Evolutionary conservation across 2,888 invertebrate genomes (phyloP).

Genomic region (Scaptomyza caliginosa): DNA sequence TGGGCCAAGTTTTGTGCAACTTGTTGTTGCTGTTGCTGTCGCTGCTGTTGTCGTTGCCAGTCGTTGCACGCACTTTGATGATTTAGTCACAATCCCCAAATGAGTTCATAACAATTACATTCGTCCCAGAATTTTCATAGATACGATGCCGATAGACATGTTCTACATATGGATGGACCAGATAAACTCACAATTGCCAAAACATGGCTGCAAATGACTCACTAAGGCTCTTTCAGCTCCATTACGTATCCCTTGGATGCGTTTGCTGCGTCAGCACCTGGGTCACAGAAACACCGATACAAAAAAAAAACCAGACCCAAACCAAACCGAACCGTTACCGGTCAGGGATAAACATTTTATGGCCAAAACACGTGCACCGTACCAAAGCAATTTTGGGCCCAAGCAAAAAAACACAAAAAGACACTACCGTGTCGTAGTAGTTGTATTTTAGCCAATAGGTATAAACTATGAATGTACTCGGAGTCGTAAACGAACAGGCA

Average conservation of each 20-base stretch:
- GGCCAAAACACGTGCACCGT: constrained; percentile 61
- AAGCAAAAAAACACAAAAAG: neutral
- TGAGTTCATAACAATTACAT: constrained; percentile 75
- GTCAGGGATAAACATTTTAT: constrained; percentile 54
- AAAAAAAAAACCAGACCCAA: constrained; percentile 10
- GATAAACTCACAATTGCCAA: constrained; percentile 57
- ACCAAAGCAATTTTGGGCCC: constrained; percentile 31
- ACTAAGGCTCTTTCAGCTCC: constrained; percentile 20
- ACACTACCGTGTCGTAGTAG: neutral
- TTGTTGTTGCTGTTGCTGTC: constrained; percentile 22
- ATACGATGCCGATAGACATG: constrained; percentile 1
- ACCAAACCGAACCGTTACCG: constrained; percentile 29
- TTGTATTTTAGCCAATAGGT: constrained; percentile 22
- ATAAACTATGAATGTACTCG: constrained; percentile 33
- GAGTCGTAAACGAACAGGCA: neutral
- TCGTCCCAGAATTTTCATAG: constrained; percentile 41
- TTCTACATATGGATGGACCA: constrained; percentile 22
- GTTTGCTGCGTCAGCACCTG: constrained; percentile 56
- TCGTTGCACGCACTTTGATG: constrained; percentile 58
- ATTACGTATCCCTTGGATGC: constrained; percentile 7
- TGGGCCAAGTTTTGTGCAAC: constrained; percentile 13
- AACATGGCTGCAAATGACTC: constrained; percentile 38
- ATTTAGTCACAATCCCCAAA: constrained; percentile 45
- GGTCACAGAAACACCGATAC: constrained; percentile 1
- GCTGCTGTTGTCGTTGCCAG: constrained; percentile 25